Percentiles rank a stretch among this genome's conserved stretches.
These are phyloP conservation scores for Cepaea nemoralis DNA, from an alignment of 1,140 invertebrate genomes.

Conservation along the genomic window DNA sequence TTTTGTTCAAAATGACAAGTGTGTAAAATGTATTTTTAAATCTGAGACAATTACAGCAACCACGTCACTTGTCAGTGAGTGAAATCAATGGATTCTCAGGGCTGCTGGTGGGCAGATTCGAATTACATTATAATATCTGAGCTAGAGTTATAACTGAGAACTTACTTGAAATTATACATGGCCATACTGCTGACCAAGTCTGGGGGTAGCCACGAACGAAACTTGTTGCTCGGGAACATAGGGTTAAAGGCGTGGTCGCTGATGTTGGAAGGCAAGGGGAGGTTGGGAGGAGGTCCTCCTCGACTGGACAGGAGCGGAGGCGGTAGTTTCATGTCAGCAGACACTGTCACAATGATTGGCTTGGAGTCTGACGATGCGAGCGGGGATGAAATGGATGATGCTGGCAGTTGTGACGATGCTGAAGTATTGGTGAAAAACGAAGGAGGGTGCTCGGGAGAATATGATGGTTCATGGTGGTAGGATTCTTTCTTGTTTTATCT, in stretches of 20 bases:
- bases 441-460: background rate
- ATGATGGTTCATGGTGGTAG: background rate
- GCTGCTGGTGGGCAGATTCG: too few relatives aligned
- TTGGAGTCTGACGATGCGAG: constrained; percentile 24
- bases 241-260: constrained; percentile 54
- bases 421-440: constrained; percentile 16
- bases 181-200: constrained; percentile 44
- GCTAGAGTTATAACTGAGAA: too few relatives aligned
- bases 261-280: constrained; percentile 48
- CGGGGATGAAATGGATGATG: constrained; percentile 4
- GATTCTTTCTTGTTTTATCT: background rate
- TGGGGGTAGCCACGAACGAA: constrained; percentile 55
- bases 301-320: background rate
- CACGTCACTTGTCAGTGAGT: too few relatives aligned
- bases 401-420: constrained; percentile 11
- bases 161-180: constrained; percentile 32
- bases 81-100: too few relatives aligned
- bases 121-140: too few relatives aligned
- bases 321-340: constrained; percentile 1
- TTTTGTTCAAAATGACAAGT: too few relatives aligned
- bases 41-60: too few relatives aligned
- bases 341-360: constrained; percentile 35
- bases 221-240: constrained; percentile 41
- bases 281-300: constrained; percentile 34
- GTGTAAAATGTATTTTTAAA: too few relatives aligned